These are phyloP conservation scores for Galerucella pusilla DNA, from an alignment of 2,888 invertebrate genomes.

Conservation along the genomic window DNA sequence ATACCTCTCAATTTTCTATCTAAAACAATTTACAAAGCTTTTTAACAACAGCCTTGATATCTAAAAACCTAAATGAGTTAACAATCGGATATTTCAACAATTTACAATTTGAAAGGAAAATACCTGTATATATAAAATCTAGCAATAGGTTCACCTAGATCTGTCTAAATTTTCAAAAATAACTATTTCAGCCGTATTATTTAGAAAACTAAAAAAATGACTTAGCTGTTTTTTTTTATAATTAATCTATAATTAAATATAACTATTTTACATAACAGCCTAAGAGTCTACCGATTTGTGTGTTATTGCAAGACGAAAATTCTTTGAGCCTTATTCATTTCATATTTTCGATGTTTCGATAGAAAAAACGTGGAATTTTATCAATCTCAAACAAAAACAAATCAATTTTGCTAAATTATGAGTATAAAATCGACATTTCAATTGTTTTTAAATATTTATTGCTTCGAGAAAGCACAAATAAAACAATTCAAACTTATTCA, in stretches of 20 bases:
- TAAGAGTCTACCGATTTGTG: conserved; percentile 8
- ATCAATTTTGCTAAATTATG: no score
- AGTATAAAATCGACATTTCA: background rate
- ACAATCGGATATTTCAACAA: conserved; percentile 44
- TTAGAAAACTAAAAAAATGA: conserved; percentile 51
- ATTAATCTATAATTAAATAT: conserved; percentile 36
- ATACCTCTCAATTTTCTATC: conserved; percentile 37
- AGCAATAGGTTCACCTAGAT: conserved; percentile 51
- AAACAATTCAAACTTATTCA: no score
- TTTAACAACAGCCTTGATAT: conserved; percentile 35
- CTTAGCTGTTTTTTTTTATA: conserved; percentile 44
- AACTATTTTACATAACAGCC: conserved; percentile 49
- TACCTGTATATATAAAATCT: conserved; percentile 54
- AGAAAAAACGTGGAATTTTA: no score
- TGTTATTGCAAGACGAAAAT: conserved; percentile 6
- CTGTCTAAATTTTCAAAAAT: conserved; percentile 54
- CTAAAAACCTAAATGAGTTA: conserved; percentile 39
- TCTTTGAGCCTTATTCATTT: background rate
- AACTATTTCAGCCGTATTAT: conserved; percentile 50
- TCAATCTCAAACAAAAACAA: no score
- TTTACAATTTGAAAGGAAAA: conserved; percentile 47
- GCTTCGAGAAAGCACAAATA: no score
- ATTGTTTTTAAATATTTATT: no score
- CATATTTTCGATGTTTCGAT: background rate
- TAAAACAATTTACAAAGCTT: conserved; percentile 30